Base-by-base conservation (phyloP, 2,113 vertebrate genomes). In the Caloenas nicobarica region DNA sequence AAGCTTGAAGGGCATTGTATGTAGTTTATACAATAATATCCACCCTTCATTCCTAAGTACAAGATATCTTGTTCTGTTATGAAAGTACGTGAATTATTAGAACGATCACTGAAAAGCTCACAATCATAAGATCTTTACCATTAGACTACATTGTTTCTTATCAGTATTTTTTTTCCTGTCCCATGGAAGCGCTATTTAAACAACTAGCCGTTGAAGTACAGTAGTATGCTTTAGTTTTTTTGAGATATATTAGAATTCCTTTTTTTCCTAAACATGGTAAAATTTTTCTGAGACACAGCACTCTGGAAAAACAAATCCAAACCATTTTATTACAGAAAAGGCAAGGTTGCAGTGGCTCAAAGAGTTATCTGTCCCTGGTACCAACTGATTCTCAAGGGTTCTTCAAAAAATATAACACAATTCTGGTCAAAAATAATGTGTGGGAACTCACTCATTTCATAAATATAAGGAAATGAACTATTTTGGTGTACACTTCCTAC, bases 121-220 rank as follows among this genome's bases (percentile, higher is more conserved):
- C 79, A 95, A 89, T 97, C 92, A 18, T 48, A 64, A 87, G 48
- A 77, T 77, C 85, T 89, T 64, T 95, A 84, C 74, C 65, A 44
- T 87, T 77, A 78, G 26, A 54, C n/a, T 54, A 34, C 94, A 92
- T 95, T 97, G 93, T 93, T 91, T 58, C 77, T 81, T 91, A 96
- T 91, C 93, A 48, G 82, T 26, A 60, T 61, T 54, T 91, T 95
- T 94, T 86, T 94, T 87, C 87, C 95, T 97, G 89, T 96, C 95
- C 86, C 95, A 88, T 69, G 48, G 80, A 91, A 97, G 91, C 68
- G 34, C 22, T 71, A 9, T 58, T 83, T 44, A 81, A 78, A 73
- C 69, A 88, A 53, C 24, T 24, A 40, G 26, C 51, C 56, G 85
- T 50, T 74, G 91, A 91, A 77, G 72, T 51, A 70, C 10, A 16